Conservation (phyloP, 2,888 invertebrate species). For the Pristionchus entomophagus region DNA sequence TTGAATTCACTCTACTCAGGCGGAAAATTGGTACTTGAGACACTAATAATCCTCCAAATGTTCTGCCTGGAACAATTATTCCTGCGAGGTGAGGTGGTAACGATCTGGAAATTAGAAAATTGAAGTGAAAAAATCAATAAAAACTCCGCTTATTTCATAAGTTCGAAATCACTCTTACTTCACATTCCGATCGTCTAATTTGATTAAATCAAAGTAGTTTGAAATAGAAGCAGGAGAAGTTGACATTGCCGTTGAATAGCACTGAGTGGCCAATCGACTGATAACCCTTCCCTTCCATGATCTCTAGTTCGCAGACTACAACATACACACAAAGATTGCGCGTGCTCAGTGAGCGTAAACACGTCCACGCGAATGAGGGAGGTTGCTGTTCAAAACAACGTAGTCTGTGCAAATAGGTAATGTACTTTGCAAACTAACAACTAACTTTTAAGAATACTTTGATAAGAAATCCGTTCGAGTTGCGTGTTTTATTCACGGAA, state of each 20-base stretch:
- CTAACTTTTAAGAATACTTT: too few species aligned
- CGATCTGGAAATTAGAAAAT: not conserved
- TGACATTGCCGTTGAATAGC: not conserved
- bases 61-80: not conserved
- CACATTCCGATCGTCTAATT: not conserved
- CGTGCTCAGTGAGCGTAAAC: too few species aligned
- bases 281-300: not conserved
- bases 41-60: slow-evolving; percentile 8
- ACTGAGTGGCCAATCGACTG: not conserved
- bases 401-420: too few species aligned
- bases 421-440: too few species aligned
- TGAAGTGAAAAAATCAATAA: not conserved
- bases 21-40: slow-evolving; percentile 42
- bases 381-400: too few species aligned
- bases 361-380: too few species aligned
- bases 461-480: too few species aligned
- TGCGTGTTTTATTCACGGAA: too few species aligned
- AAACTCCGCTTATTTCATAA: too few species aligned
- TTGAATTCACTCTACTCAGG: too few species aligned
- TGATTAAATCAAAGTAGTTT: slow-evolving; percentile 18
- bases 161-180: not conserved
- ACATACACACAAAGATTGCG: not conserved
- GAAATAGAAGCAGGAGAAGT: not conserved
- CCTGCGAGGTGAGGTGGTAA: slow-evolving; percentile 32
- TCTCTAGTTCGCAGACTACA: slow-evolving; percentile 28